phyloP scores from a whole-genome alignment of 2,888 invertebrate species.

The Andrena minutula region DNA sequence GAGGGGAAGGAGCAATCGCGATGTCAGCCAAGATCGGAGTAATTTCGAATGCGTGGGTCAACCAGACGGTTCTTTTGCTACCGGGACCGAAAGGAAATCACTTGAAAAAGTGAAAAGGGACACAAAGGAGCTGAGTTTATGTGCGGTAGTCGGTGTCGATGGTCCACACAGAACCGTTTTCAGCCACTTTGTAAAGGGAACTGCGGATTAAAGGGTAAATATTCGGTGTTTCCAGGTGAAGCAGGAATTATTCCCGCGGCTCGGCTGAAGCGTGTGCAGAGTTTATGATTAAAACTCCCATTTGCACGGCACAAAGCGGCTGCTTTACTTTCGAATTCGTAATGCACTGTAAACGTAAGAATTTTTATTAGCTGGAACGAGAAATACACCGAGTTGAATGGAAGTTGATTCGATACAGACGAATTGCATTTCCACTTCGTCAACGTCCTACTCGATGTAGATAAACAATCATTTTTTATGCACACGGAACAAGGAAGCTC shows the following conservation, averaged over 20 bases:
- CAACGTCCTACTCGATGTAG: conserved; percentile 9
- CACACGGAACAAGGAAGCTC: conserved; percentile 13
- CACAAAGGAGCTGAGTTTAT: conserved; percentile 57
- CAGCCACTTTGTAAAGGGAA: conserved; percentile 20
- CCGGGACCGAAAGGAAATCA: conserved; percentile 26
- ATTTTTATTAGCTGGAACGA: conserved; percentile 29
- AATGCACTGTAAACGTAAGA: conserved; percentile 28
- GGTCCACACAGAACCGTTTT: conserved; percentile 34
- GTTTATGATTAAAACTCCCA: conserved; percentile 34
- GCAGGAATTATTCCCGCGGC: conserved; percentile 7
- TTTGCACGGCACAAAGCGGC: conserved; percentile 9
- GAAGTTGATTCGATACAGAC: neutral
- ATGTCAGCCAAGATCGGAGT: conserved; percentile 20
- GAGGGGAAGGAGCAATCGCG: neutral
- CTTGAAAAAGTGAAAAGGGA: neutral
- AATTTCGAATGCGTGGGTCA: conserved; percentile 43
- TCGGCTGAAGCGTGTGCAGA: neutral
- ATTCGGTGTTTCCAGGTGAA: conserved; percentile 35
- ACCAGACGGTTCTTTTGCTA: conserved; percentile 39
- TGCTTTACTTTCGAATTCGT: conserved; percentile 16
- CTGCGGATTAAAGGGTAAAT: conserved; percentile 22
- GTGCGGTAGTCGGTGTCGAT: conserved; percentile 26
- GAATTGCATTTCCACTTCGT: conserved; percentile 7
- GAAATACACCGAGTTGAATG: conserved; percentile 6
- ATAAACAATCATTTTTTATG: conserved; percentile 1